A percentile compares a stretch with the other conserved stretches of the same genome.
Evolutionary conservation across 1,140 invertebrate species (phyloP).

Genomic region (Gryon sp.): DNA sequence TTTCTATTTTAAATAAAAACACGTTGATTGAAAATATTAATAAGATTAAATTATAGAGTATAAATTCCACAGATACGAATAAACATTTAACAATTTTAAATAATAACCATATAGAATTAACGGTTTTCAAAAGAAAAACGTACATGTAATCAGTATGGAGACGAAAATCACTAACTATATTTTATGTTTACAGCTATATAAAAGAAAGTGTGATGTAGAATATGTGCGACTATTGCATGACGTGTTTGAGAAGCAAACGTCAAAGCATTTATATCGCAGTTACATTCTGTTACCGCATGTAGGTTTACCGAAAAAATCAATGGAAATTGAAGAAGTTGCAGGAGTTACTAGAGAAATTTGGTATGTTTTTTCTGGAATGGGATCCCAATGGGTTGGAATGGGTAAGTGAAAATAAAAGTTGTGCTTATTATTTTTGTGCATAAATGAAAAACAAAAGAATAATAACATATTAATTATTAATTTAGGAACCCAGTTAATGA

Average conservation of each 20-base stretch:
- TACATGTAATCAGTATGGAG: no score
- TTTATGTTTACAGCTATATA: constrained; percentile 43
- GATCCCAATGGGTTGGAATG: constrained; percentile 93
- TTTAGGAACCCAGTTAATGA: constrained; percentile 81
- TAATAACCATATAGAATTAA: no score
- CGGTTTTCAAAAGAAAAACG: no score
- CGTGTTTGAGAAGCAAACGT: constrained; percentile 70
- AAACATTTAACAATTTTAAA: no score
- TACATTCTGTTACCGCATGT: constrained; percentile 63
- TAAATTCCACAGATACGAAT: no score
- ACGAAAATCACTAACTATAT: background rate
- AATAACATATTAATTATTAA: constrained; percentile 57
- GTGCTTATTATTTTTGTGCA: no score
- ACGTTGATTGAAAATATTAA: no score
- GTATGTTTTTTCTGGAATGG: constrained; percentile 95
- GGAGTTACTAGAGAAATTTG: constrained; percentile 86
- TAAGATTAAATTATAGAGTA: no score
- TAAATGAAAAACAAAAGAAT: constrained; percentile 8
- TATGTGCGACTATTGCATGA: constrained; percentile 78
- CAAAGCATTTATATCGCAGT: constrained; percentile 79
- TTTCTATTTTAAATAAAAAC: no score
- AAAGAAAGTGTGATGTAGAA: constrained; percentile 70
- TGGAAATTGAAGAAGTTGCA: constrained; percentile 9
- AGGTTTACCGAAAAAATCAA: constrained; percentile 6
- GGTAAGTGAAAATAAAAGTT: no score